A percentile compares a stretch with the other conserved stretches of the same genome.
Evolutionary conservation across 92 coral and sea anemone species (phyloP).

Genomic region (Epizoanthus stellaris): DNA sequence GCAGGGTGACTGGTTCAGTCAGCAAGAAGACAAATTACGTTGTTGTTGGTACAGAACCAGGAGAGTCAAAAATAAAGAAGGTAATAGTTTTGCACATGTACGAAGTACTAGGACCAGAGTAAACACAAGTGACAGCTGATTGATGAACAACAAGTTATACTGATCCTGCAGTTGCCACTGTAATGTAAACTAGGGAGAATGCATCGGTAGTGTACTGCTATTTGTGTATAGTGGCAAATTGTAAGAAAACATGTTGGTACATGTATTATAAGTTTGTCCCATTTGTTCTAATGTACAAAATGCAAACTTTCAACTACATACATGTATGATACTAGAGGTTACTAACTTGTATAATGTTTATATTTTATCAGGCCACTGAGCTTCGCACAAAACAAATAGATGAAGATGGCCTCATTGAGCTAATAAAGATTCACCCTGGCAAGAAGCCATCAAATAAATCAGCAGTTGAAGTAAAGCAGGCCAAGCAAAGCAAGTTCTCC

Average conservation of each 20-base stretch:
- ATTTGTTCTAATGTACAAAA: no score
- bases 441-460: constrained; percentile 64
- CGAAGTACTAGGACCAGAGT: neutral
- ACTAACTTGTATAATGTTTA: neutral
- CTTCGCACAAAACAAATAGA: constrained; percentile 78
- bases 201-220: no score
- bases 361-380: constrained; percentile 69
- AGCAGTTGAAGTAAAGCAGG: constrained; percentile 37
- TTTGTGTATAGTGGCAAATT: no score
- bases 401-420: constrained; percentile 86
- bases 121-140: no score
- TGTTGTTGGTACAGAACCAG: constrained; percentile 87
- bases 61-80: constrained; percentile 79
- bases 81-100: constrained; percentile 33
- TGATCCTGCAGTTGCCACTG: neutral
- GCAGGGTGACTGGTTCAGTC: constrained; percentile 87
- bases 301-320: neutral
- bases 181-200: no score
- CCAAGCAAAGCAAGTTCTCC: constrained; percentile 29
- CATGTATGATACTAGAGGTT: neutral
- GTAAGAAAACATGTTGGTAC: no score
- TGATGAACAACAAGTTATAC: no score
- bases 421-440: constrained; percentile 75
- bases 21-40: constrained; percentile 93
- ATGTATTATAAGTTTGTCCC: no score